Base-by-base conservation (phyloP, 2,113 vertebrate genomes). In the Taxidea taxus region DNA sequence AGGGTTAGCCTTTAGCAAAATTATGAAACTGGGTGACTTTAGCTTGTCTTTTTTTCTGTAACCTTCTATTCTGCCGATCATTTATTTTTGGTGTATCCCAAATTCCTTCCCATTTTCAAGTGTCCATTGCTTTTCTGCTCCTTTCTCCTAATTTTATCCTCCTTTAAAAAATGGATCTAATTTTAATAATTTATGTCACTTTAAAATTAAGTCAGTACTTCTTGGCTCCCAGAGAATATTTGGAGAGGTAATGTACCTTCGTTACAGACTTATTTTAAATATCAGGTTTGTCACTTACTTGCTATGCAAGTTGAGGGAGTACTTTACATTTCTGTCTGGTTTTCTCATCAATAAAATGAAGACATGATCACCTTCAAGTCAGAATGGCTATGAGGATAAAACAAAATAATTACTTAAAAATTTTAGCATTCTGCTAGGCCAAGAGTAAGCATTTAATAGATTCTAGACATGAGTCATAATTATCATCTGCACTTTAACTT, bases 171-270 rank as follows among this genome's bases (percentile, higher is more conserved):
- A 94, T 58, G 54, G 54, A 93, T 90, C 89, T 93, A 95, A 97
- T 93, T 97, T 95, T 94, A 97, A 90, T 97, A 87, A 96, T 93
- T 83, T 74, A 86, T 95, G 74, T 93, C 91, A 97, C 39, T 87
- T 97, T 95, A 93, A 96, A 96, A 93, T 96, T 94, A 97, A 97
- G 83, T 96, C 95, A 98, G 54, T 95, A 98, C 97, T 97, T 96
- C 78, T 90, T 87, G 66, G 42, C 58, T 95, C 47, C 47, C 12
- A 81, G 74, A 75, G 47, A 97, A 92, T 90, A 97, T 90, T 96
- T 93, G 87, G 83, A 97, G 49, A 98, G 86, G 91, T 91, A 96
- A 93, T 80, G 9, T 92, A 93, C 94, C 74, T 97, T 62, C 95
- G 78, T 91, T 95, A 93, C 51, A 89, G 91, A 96, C 54, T 96